Conservation (phyloP, 2,888 invertebrate species). For the Hemithea aestivaria region DNA sequence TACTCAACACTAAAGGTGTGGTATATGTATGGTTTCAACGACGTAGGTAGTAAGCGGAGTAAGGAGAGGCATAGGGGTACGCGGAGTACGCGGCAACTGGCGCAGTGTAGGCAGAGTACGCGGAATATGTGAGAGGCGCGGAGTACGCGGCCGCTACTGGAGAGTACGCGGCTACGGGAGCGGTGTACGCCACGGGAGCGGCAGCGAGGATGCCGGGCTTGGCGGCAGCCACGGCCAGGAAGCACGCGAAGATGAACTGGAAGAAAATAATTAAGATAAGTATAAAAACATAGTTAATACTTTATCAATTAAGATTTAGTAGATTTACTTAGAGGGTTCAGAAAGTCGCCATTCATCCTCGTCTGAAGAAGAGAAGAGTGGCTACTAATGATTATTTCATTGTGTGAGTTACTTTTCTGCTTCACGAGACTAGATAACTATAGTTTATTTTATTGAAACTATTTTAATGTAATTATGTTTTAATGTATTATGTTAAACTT, state of each 20-base stretch:
- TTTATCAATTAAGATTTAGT: too few relatives aligned
- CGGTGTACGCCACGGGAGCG: slow-evolving; percentile 35
- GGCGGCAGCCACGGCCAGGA: slow-evolving; percentile 51
- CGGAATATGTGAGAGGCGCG: slow-evolving; percentile 40
- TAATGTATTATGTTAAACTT: too few relatives aligned
- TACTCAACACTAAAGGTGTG: too few relatives aligned
- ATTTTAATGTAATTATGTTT: too few relatives aligned
- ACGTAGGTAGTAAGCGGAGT: slow-evolving; percentile 39
- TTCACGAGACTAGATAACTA: too few relatives aligned
- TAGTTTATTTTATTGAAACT: too few relatives aligned
- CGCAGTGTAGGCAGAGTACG: slow-evolving; percentile 50
- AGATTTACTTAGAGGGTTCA: too few relatives aligned
- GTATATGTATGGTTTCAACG: too few relatives aligned
- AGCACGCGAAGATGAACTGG: slow-evolving; percentile 52
- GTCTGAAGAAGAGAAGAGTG: too few relatives aligned
- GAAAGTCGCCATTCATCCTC: too few relatives aligned
- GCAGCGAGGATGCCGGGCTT: slow-evolving; percentile 39
- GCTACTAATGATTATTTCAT: too few relatives aligned
- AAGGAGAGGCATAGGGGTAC: slow-evolving; percentile 44
- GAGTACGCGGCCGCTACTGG: slow-evolving; percentile 36
- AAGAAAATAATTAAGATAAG: slow-evolving; percentile 25
- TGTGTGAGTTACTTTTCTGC: too few relatives aligned
- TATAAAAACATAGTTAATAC: not conserved
- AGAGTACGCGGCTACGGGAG: slow-evolving; percentile 31
- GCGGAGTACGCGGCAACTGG: slow-evolving; percentile 35